A percentile compares a stretch with the other conserved stretches of the same genome.
Conservation (phyloP, 2,888 invertebrate species). For the Xanthostigma xanthostigma region DNA sequence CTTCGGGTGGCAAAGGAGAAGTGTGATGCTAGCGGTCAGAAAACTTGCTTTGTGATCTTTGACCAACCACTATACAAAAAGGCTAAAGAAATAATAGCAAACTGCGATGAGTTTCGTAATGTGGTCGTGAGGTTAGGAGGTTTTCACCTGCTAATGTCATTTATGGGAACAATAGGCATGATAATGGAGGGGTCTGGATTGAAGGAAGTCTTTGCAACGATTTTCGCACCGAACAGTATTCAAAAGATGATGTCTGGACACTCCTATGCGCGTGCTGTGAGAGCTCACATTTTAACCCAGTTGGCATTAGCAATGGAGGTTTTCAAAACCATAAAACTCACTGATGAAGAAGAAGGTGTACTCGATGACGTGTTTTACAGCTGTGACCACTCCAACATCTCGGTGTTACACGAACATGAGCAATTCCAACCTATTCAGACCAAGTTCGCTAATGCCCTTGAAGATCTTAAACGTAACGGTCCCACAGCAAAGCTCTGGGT, state of each 20-base stretch:
- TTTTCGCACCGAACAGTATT: conserved; percentile 15
- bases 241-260: conserved; percentile 17
- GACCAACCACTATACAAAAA: conserved; percentile 20
- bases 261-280: conserved; percentile 16
- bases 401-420: conserved; percentile 9
- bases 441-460: conserved; percentile 40
- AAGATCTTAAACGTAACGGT: conserved; percentile 10
- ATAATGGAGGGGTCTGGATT: conserved; percentile 18
- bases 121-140: conserved; percentile 15
- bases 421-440: conserved; percentile 5
- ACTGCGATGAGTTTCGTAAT: background rate
- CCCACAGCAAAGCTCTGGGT: conserved; percentile 17
- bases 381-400: conserved; percentile 8
- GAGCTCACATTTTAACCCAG: conserved; percentile 15
- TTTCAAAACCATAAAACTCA: conserved; percentile 2
- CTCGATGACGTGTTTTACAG: conserved; percentile 9
- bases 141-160: conserved; percentile 18
- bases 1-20: conserved; percentile 13
- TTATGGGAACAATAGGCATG: conserved; percentile 14
- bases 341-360: conserved; percentile 8
- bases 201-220: conserved; percentile 12
- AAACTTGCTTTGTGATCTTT: conserved; percentile 18
- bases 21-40: conserved; percentile 11
- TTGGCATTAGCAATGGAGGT: conserved; percentile 11
- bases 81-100: conserved; percentile 17